Evolutionary conservation across 2,113 vertebrate genomes (phyloP), one percentile per base, ranked within the genome.

Genomic region (Tauraco erythrolophus): DNA sequence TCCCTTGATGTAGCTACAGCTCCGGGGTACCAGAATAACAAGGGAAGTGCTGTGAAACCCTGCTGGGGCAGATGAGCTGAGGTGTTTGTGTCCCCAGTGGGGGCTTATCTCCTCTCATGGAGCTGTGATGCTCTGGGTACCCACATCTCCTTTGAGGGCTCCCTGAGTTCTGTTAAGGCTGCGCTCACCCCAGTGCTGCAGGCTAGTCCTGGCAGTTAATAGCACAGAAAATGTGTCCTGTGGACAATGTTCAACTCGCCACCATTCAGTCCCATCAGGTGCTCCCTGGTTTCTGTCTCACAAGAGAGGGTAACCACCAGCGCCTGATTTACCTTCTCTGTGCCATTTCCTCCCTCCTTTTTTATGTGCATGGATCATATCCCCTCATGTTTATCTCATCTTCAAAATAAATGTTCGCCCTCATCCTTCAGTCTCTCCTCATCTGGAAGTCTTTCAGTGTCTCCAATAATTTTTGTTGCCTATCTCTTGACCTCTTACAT

Each of bases 331-430:
- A 84, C 92, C 80, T 87, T 43, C 77, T 12, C 53, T 14, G 25
- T 70, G 65, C 79, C 77, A 35, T 84, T 91, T 16, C 35, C 89
- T 62, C 35, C 82, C 76, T 69, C 53, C 35, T 61, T 81, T 90
- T 90, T 58, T 89, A 86, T 30, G 78, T 30, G 66, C 84, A 66
- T 28, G 74, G 85, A 92, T 96, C 92, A 80, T 77, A 90, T 82
- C 78, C 75, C 46, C n/a, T 89, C 60, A 37, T 85, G 87, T 94
- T 90, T 95, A 91, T 94, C 88, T 93, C 90, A 77, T 92, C 88
- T 88, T 92, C 88, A 94, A 87, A 94, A 93, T 89, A 72, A 94
- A 96, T 94, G 77, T 75, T 94, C 92, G 50, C 77, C 66, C 77
- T 89, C 70, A 91, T 94, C 87, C 84, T 88, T 96, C 95, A 95